Conservation (phyloP, 2,113 vertebrate genomes). For the Mustelus asterias region DNA sequence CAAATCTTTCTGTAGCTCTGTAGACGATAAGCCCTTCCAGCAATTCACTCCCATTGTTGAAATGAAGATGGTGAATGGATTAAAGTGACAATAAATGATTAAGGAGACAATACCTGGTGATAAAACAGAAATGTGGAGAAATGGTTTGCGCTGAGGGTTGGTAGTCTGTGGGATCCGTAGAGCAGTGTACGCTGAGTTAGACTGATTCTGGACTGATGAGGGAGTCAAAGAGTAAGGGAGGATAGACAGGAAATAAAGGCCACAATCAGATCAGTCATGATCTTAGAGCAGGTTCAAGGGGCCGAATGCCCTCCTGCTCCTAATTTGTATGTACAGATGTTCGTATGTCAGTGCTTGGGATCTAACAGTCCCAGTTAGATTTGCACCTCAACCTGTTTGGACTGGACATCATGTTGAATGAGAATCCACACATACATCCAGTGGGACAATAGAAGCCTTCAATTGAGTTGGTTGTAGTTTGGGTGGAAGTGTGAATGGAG, state of each 20-base stretch:
- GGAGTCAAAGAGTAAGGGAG: too few relatives aligned
- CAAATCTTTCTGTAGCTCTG: too few relatives aligned
- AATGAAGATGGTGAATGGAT: neutral
- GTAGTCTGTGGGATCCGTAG: too few relatives aligned
- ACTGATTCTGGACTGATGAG: too few relatives aligned
- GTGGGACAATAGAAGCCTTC: neutral
- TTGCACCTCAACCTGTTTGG: neutral
- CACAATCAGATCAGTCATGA: too few relatives aligned
- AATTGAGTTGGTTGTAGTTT: neutral
- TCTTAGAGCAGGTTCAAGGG: too few relatives aligned
- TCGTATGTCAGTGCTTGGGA: neutral
- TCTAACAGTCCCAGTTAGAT: neutral
- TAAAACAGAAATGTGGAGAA: too few relatives aligned
- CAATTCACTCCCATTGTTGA: neutral
- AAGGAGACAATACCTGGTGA: neutral
- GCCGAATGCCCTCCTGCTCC: too few relatives aligned
- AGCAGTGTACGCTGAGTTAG: too few relatives aligned
- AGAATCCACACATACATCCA: neutral
- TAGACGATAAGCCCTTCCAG: neutral
- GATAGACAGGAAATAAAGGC: too few relatives aligned
- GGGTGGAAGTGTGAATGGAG: neutral
- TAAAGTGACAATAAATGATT: neutral
- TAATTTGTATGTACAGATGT: too few relatives aligned
- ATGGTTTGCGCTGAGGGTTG: too few relatives aligned
- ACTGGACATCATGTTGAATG: neutral